These are phyloP conservation scores for Catharus fuscescens DNA, from an alignment of 2,113 vertebrate species.

Conservation along the genomic window DNA sequence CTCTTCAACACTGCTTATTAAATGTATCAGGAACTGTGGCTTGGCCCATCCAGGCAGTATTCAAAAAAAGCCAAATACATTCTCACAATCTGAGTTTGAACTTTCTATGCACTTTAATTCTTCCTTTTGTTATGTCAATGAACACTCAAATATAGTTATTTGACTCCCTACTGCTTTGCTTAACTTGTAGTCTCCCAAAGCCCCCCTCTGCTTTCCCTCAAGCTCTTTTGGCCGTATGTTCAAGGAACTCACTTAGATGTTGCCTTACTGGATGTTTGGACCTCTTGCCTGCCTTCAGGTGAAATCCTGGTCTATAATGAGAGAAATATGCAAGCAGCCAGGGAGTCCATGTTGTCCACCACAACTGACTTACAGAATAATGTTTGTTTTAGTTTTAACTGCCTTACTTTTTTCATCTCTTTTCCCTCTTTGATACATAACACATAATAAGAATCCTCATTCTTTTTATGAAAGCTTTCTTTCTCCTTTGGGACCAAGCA, in stretches of 20 bases:
- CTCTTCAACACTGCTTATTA: not conserved
- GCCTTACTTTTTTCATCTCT: not conserved
- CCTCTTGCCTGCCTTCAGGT: not conserved
- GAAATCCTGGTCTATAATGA: not conserved
- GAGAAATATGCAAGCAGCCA: not conserved
- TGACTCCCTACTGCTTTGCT: not conserved
- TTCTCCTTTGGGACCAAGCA: not conserved
- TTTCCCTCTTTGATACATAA: not conserved
- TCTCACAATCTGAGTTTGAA: not conserved
- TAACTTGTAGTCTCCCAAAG: not conserved
- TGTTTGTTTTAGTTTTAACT: not conserved
- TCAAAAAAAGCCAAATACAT: not conserved
- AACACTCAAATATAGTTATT: not conserved
- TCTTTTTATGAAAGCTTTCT: not conserved
- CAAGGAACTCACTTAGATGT: not conserved
- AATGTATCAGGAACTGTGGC: not conserved
- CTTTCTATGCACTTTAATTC: not conserved
- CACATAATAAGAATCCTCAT: not conserved
- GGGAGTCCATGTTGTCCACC: not conserved
- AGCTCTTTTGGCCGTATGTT: not conserved
- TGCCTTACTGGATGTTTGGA: not conserved
- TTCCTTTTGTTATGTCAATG: not conserved
- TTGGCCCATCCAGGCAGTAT: not conserved
- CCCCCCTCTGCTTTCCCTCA: not conserved
- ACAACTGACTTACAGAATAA: not conserved